Evolutionary conservation across 2,797 vertebrate genomes (phyloP).

Genomic region (Halcyon leucocephala): DNA sequence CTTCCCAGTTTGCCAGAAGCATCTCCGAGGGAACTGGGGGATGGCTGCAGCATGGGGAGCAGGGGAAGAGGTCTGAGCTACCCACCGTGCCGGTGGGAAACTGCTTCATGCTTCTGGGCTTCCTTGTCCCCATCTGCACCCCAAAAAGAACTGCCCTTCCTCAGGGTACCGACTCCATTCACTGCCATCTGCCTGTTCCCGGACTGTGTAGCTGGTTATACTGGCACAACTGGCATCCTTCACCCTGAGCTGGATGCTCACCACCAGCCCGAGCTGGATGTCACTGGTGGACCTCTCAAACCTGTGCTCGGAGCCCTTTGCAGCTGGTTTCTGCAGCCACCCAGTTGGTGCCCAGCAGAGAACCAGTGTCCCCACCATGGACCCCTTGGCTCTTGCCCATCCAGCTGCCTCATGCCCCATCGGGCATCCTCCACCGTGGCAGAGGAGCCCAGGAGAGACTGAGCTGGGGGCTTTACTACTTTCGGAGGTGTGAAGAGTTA

Average conservation of each 20-base stretch:
- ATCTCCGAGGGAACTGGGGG: background rate
- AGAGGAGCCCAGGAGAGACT: background rate
- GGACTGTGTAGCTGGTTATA: background rate
- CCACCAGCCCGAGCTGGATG: background rate
- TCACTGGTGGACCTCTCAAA: accelerated
- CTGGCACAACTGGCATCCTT: background rate
- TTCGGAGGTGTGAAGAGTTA: background rate
- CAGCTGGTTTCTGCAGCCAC: no score
- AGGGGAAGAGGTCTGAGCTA: accelerated
- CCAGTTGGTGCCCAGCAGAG: background rate
- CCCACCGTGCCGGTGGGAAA: background rate
- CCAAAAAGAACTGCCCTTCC: background rate
- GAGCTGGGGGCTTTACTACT: background rate
- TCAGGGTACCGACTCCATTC: background rate
- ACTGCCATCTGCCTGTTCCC: accelerated
- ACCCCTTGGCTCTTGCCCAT: background rate
- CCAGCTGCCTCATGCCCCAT: background rate
- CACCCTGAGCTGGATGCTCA: background rate
- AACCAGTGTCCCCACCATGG: accelerated
- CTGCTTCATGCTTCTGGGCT: accelerated
- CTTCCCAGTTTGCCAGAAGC: background rate
- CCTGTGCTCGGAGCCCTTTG: background rate
- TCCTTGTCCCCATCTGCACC: background rate
- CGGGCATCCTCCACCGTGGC: background rate
- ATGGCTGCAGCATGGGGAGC: accelerated